Evolutionary conservation across 2,797 vertebrate species (phyloP), one percentile per base, ranked within the genome.

Genomic region (Gobio occitaniae): DNA sequence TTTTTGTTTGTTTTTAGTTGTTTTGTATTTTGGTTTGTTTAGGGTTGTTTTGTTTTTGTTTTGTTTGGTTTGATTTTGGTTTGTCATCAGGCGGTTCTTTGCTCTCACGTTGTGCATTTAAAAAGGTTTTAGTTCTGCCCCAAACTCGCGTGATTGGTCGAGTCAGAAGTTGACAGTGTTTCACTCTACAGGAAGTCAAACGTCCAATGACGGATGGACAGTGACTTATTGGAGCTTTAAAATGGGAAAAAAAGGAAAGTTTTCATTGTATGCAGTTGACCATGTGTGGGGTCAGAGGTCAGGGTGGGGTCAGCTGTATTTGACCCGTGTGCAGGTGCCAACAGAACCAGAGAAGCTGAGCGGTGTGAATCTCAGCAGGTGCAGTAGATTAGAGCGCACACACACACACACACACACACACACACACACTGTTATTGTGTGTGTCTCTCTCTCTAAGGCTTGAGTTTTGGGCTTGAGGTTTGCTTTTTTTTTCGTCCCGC

Each of bases 331-430:
- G 87, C 84, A 91, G 90, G 92, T 91, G 59, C 90, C 90, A 91
- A 36, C 79, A 63, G 66, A 78, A 78, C 88, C 47, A 47, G 50
- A 71, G 65, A 83, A 71, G 83, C 88, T 76, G 84, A 87, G 84
- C 84, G 82, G 83, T 80, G 88, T 94, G 91, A 95, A 92, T 90
- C 90, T 94, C 87, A 86, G 94, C 95, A 95, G 95, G 95, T 96
- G 95, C 93, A 95, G 93, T 90, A 93, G 93, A 93, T 94, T 94
- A 93, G 88, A 90, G 91, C 1, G 6, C 4, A 4, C 94, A 93
- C 92, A 94, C 69, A 21, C 69, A 12, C 50, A 10, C 25, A 32
- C 32, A 32, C 32, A 32, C 25, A 10, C 70, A 10, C 70, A 48
- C 70, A 25, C 69, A 44, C 61, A 90, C 32, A 93, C 89, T 95